Evolutionary conservation across 2,888 invertebrate species (phyloP).

Genomic region (Schrankia costaestrigalis): DNA sequence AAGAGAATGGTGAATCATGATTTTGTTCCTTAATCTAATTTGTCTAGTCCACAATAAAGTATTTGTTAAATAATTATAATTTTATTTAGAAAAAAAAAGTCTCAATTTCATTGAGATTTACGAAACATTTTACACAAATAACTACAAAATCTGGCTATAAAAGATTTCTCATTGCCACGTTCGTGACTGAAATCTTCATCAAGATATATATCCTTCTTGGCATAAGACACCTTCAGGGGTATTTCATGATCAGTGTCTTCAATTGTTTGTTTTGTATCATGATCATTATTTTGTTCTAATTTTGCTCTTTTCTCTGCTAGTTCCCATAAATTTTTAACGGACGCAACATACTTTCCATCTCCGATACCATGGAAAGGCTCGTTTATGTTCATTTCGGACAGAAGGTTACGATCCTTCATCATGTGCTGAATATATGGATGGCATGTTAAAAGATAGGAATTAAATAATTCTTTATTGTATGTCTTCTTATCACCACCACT

Average conservation of each 20-base stretch:
- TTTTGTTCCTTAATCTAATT: constrained; percentile 43
- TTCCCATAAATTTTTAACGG: constrained; percentile 57
- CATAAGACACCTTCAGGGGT: constrained; percentile 58
- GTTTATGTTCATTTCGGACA: constrained; percentile 63
- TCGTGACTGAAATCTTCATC: constrained; percentile 49
- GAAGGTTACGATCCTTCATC: constrained; percentile 49
- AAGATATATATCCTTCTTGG: constrained; percentile 60
- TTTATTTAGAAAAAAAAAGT: constrained; percentile 20
- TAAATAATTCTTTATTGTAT: constrained; percentile 52
- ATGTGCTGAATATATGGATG: constrained; percentile 49
- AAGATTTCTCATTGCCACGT: constrained; percentile 44
- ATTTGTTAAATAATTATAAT: constrained; percentile 38
- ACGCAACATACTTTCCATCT: constrained; percentile 41
- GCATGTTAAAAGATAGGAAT: constrained; percentile 45
- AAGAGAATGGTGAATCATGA: constrained; percentile 59
- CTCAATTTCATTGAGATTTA: constrained; percentile 35
- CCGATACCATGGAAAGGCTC: constrained; percentile 20
- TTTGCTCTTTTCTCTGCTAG: constrained; percentile 51
- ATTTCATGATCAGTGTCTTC: constrained; percentile 51
- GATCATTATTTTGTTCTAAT: constrained; percentile 40
- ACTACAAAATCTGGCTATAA: constrained; percentile 60
- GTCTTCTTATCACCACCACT: constrained; percentile 35
- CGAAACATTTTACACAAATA: constrained; percentile 62
- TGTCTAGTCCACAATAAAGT: constrained; percentile 71
- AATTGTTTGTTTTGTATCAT: too few relatives aligned